A percentile compares a stretch with the other conserved stretches of the same genome.
Conservation (phyloP, 2,888 invertebrate genomes). For the Noctua fimbriata region DNA sequence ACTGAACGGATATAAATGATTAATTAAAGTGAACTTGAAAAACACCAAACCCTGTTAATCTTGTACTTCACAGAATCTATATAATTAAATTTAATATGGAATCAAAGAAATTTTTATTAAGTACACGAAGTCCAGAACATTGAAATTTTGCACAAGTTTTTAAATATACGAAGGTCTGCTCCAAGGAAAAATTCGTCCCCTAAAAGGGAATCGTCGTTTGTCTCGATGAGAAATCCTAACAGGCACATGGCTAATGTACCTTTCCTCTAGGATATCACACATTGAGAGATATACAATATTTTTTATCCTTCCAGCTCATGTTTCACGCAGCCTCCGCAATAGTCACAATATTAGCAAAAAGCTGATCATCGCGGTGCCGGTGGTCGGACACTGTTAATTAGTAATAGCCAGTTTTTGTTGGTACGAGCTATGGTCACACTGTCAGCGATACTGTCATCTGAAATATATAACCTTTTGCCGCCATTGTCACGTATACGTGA, state of each 20-base stretch:
- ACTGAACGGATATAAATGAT: neutral
- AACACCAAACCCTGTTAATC: neutral
- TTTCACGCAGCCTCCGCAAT: conserved; percentile 27
- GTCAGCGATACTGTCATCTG: conserved; percentile 32
- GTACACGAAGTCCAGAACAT: neutral
- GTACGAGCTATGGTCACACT: conserved; percentile 23
- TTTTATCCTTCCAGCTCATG: conserved; percentile 6
- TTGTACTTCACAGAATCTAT: neutral
- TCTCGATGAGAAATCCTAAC: neutral
- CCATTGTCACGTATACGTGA: too few species aligned
- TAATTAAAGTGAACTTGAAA: neutral
- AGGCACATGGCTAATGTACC: neutral
- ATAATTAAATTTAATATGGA: neutral
- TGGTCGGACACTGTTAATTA: conserved; percentile 65
- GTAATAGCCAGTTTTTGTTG: conserved; percentile 57
- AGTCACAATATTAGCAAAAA: conserved; percentile 56
- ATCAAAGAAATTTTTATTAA: neutral
- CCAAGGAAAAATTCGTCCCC: neutral
- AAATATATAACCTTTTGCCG: neutral
- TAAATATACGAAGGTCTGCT: neutral
- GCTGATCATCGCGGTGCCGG: conserved; percentile 60
- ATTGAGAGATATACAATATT: neutral
- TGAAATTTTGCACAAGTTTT: neutral
- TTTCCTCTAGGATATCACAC: neutral
- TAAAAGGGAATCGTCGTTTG: neutral